phyloP scores from a whole-genome alignment of 2,888 invertebrate genomes.

The Scaptomyza polygonia region DNA sequence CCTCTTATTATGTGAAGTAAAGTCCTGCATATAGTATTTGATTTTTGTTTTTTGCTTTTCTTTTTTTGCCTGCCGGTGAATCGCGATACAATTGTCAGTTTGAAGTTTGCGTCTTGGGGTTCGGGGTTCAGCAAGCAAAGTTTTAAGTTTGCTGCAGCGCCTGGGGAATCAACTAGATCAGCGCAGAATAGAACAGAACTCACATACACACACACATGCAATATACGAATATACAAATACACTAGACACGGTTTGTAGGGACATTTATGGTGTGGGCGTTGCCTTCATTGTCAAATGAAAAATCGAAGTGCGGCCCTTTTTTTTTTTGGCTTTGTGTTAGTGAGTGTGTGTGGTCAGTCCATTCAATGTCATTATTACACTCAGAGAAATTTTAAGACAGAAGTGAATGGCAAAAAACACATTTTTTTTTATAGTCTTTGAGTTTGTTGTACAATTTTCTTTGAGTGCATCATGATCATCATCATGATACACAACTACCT shows the following conservation, averaged over 20 bases:
- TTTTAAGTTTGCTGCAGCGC: conserved; percentile 73
- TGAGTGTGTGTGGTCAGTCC: conserved; percentile 44
- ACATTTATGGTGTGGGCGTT: conserved; percentile 73
- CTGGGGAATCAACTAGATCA: conserved; percentile 54
- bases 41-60: conserved; percentile 34
- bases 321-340: conserved; percentile 15
- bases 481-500: conserved; percentile 15
- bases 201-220: conserved; percentile 28
- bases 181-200: conserved; percentile 28
- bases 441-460: neutral
- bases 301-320: conserved; percentile 64
- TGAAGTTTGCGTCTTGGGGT: conserved; percentile 29
- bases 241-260: conserved; percentile 20
- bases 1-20: conserved; percentile 47
- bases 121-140: conserved; percentile 20
- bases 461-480: conserved; percentile 1
- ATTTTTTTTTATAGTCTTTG: no score
- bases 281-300: conserved; percentile 73
- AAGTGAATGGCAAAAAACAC: no score
- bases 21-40: conserved; percentile 2
- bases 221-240: conserved; percentile 4
- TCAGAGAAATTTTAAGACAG: no score
- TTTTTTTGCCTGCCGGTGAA: conserved; percentile 70
- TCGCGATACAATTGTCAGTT: conserved; percentile 76
- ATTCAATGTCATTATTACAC: no score